A percentile compares a stretch with the other conserved stretches of the same genome.
Conservation (phyloP, 2,888 invertebrate genomes). For the Caenorhabditis auriculariae region DNA sequence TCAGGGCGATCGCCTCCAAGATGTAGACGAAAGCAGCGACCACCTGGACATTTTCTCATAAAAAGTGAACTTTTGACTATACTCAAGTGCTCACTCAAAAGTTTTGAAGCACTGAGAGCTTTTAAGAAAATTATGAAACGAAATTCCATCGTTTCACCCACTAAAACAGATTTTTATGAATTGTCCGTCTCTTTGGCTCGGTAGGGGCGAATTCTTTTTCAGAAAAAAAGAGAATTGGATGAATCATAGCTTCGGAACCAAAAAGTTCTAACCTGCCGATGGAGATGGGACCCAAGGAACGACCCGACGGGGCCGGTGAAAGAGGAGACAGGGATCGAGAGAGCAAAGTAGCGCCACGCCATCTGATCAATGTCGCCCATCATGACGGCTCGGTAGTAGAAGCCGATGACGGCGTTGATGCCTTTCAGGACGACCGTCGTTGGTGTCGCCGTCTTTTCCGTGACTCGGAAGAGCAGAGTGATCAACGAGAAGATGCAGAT, state of each 20-base stretch:
- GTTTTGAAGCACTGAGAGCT: too few species aligned
- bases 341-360: conserved; percentile 51
- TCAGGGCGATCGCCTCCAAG: conserved; percentile 43
- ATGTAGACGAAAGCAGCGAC: conserved; percentile 49
- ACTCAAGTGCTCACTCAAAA: too few species aligned
- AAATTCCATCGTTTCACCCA: too few species aligned
- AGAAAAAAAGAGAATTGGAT: too few species aligned
- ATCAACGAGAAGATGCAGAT: conserved; percentile 62
- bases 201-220: too few species aligned
- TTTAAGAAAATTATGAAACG: too few species aligned
- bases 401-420: conserved; percentile 49
- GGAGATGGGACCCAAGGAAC: conserved; percentile 57
- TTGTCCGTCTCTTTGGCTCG: too few species aligned
- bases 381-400: conserved; percentile 57
- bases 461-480: conserved; percentile 56
- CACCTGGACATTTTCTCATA: too few species aligned
- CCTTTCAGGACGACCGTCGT: conserved; percentile 64
- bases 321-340: conserved; percentile 43
- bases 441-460: conserved; percentile 63
- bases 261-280: conserved; percentile 50
- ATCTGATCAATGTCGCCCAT: conserved; percentile 47
- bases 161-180: too few species aligned
- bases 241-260: background rate
- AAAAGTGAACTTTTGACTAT: too few species aligned
- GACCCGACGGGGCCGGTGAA: conserved; percentile 52